Evolutionary conservation across 2,113 vertebrate genomes (phyloP).

Genomic region (Acrocephalus arundinaceus): DNA sequence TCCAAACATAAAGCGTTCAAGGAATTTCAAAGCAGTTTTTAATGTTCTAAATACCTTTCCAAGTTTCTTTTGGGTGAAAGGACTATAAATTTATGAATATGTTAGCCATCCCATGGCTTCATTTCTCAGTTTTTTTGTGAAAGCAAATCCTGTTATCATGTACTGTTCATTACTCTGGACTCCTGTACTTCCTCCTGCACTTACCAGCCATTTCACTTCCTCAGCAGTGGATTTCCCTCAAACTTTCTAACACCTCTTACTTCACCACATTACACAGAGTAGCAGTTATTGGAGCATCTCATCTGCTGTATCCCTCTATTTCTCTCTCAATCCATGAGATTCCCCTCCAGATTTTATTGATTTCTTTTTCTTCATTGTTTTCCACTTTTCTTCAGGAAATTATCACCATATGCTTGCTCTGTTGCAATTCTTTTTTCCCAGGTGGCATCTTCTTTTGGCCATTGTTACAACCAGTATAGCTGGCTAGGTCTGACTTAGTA

Average conservation of each 20-base stretch:
- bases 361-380: not conserved
- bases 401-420: slow-evolving; percentile 33
- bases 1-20: not conserved
- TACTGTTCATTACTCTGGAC: not conserved
- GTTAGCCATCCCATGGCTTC: not conserved
- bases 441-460: not conserved
- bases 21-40: not conserved
- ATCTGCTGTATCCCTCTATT: not conserved
- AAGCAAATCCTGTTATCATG: not conserved
- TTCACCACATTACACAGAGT: not conserved
- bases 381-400: slow-evolving; percentile 35
- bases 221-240: not conserved
- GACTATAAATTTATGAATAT: not conserved
- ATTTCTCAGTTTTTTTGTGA: not conserved
- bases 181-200: not conserved
- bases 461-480: not conserved
- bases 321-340: not conserved
- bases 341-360: slow-evolving; percentile 16
- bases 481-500: not conserved
- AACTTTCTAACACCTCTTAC: not conserved
- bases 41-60: not conserved
- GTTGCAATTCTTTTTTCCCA: not conserved
- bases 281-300: not conserved
- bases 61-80: not conserved
- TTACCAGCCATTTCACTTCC: not conserved